Conservation (phyloP, 2,113 vertebrate genomes). For the Engystomops pustulosus region DNA sequence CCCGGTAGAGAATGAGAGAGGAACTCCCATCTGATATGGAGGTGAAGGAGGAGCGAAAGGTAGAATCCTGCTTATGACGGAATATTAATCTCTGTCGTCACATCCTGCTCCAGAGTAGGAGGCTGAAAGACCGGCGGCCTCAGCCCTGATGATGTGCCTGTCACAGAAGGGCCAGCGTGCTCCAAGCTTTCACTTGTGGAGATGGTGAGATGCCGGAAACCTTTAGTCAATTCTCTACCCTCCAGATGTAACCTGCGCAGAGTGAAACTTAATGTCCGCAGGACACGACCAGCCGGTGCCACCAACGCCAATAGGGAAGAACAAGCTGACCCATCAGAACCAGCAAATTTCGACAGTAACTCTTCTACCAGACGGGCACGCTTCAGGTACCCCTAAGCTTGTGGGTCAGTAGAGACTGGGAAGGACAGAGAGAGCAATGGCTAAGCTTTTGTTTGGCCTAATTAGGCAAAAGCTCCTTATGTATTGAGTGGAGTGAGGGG, state of each 20-base stretch:
- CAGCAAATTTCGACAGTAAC: conserved; percentile 62
- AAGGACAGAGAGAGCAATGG: conserved; percentile 52
- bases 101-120: conserved; percentile 65
- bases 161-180: conserved; percentile 76
- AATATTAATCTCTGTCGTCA: conserved; percentile 67
- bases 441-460: conserved; percentile 74
- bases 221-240: conserved; percentile 73
- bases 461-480: conserved; percentile 72
- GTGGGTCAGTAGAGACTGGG: conserved; percentile 49
- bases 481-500: conserved; percentile 50
- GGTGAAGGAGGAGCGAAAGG: conserved; percentile 65
- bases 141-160: conserved; percentile 83
- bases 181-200: conserved; percentile 78
- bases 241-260: conserved; percentile 81
- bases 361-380: conserved; percentile 73
- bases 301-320: conserved; percentile 69
- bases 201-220: conserved; percentile 91
- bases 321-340: conserved; percentile 63
- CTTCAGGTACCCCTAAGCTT: conserved; percentile 80
- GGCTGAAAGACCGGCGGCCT: conserved; percentile 65
- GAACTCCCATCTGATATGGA: conserved; percentile 60
- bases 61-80: conserved; percentile 57
- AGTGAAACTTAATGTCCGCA: conserved; percentile 81
- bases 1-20: background rate
- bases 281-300: conserved; percentile 72